Evolutionary conservation across 2,888 invertebrate genomes (phyloP).

Genomic region (Gymnosoma rotundatum): DNA sequence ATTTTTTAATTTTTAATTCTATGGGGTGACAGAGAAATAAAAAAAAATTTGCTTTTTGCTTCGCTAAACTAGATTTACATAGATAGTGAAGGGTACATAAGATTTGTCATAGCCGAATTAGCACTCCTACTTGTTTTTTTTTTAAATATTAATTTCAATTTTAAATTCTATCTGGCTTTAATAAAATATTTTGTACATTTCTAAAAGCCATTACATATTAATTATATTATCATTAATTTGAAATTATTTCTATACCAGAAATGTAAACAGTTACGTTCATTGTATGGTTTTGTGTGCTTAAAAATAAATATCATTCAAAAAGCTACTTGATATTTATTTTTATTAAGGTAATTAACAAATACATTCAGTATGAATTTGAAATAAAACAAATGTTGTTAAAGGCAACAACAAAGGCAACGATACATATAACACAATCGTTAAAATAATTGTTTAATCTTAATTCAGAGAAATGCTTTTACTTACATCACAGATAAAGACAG

Average conservation of each 20-base stretch:
- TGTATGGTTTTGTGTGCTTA: background rate
- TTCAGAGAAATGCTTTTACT: background rate
- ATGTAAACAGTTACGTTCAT: background rate
- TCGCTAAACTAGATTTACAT: too few relatives aligned
- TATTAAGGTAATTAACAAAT: conserved; percentile 24
- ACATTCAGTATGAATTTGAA: conserved; percentile 9
- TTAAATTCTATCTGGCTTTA: too few relatives aligned
- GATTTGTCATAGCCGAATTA: too few relatives aligned
- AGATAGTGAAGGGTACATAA: too few relatives aligned
- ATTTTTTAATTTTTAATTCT: too few relatives aligned
- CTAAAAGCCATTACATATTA: background rate
- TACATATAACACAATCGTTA: background rate
- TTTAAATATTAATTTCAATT: too few relatives aligned
- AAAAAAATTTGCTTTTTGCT: too few relatives aligned
- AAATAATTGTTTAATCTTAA: conserved; percentile 10
- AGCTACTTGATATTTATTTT: conserved; percentile 29
- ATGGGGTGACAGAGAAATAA: too few relatives aligned
- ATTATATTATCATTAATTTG: background rate
- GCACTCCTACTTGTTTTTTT: too few relatives aligned
- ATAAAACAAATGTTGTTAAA: conserved; percentile 4
- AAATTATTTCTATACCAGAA: background rate
- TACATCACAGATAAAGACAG: background rate
- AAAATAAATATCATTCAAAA: conserved; percentile 17
- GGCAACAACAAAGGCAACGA: background rate
- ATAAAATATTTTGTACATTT: background rate